Percentiles rank a stretch among this genome's conserved stretches.
These are phyloP conservation scores for Tokudaia muenninki DNA, from an alignment of 2,797 vertebrate species.

Conservation along the genomic window DNA sequence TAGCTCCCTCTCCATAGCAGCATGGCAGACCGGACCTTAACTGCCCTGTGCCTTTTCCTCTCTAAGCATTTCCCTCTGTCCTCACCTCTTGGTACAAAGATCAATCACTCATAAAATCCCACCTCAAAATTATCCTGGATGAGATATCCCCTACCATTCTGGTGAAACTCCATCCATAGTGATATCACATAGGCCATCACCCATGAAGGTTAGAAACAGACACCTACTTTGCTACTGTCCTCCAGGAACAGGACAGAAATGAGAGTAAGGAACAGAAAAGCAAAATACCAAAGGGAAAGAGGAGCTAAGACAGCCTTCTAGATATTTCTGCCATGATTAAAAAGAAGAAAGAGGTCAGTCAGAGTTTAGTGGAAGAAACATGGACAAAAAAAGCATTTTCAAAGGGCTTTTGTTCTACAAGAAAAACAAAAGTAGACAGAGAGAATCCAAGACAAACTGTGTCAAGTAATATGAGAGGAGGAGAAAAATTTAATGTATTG, in stretches of 20 bases:
- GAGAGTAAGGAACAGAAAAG: not conserved
- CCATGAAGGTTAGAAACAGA: not conserved
- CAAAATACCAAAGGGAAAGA: not conserved
- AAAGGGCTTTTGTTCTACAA: not conserved
- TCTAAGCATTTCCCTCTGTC: not conserved
- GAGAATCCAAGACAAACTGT: not conserved
- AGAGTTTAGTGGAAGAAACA: not conserved
- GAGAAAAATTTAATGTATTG: not conserved
- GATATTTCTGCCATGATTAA: not conserved
- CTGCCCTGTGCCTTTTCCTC: not conserved
- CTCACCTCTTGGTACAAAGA: not conserved
- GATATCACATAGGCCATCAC: not conserved
- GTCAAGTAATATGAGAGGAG: not conserved
- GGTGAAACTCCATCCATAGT: not conserved
- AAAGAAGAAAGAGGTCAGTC: not conserved
- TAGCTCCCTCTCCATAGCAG: fast-evolving
- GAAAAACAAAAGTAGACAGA: not conserved
- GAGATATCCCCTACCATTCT: not conserved
- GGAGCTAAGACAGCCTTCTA: not conserved
- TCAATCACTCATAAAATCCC: not conserved
- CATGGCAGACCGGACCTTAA: not conserved
- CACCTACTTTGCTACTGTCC: not conserved
- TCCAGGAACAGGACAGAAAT: not conserved
- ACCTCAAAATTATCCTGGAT: not conserved
- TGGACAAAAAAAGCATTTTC: not conserved